phyloP scores from a whole-genome alignment of 2,888 invertebrate species.

The Caenorhabditis wallacei region DNA sequence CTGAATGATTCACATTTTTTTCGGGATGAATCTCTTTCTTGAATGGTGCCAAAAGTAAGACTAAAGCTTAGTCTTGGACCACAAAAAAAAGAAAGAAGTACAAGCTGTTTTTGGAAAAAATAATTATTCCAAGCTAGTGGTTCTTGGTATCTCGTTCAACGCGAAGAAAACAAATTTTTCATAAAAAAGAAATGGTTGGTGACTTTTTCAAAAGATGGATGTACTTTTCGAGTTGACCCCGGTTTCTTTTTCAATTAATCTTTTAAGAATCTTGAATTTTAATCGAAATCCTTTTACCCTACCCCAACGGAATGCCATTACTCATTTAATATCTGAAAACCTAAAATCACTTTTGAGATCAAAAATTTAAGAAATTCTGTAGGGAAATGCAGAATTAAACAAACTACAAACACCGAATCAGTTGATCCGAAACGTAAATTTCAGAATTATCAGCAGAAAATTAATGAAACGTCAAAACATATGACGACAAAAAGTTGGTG shows the following conservation, averaged over 20 bases:
- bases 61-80: neutral
- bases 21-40: neutral
- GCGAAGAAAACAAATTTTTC: neutral
- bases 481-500: constrained; percentile 23
- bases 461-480: constrained; percentile 22
- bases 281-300: no score
- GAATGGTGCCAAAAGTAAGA: no score
- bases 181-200: no score
- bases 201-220: no score
- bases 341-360: no score
- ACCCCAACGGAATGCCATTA: no score
- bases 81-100: neutral
- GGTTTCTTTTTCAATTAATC: no score
- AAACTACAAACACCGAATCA: constrained; percentile 5
- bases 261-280: no score
- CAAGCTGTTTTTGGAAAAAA: neutral
- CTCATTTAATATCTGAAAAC: no score
- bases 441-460: neutral
- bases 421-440: constrained; percentile 7
- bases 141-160: neutral
- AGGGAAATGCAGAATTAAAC: neutral
- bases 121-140: neutral
- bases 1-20: neutral
- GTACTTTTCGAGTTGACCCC: no score
- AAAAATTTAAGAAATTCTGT: no score